Conservation (phyloP, 2,888 invertebrate species). For the Cheilosia impressa region DNA sequence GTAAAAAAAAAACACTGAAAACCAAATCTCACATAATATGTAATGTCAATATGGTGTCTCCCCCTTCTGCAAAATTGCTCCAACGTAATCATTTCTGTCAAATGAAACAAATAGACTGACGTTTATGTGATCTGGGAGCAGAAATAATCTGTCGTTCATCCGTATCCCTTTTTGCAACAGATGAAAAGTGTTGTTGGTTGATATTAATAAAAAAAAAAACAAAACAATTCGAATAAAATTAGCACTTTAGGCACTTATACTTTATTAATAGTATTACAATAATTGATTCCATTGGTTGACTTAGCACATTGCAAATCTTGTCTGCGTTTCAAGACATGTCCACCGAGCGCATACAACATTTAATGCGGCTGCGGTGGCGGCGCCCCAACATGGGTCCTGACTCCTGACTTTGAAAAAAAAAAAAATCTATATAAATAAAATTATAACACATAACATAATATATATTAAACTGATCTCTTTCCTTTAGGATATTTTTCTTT, state of each 20-base stretch:
- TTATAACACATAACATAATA: slow-evolving; percentile 61
- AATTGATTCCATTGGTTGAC: slow-evolving; percentile 57
- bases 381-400: slow-evolving; percentile 13
- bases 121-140: too few species aligned
- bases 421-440: slow-evolving; percentile 61
- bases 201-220: background rate
- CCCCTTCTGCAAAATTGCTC: too few species aligned
- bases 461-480: slow-evolving; percentile 56
- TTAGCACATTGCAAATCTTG: slow-evolving; percentile 60
- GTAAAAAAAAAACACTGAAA: too few species aligned
- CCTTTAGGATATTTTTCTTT: slow-evolving; percentile 11
- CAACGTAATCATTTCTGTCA: too few species aligned
- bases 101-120: too few species aligned
- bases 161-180: too few species aligned
- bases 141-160: too few species aligned
- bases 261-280: slow-evolving; percentile 65
- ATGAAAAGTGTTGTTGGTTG: too few species aligned
- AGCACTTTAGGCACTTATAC: slow-evolving; percentile 56
- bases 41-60: too few species aligned
- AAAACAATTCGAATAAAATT: slow-evolving; percentile 31
- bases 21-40: too few species aligned
- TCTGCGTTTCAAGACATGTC: slow-evolving; percentile 22
- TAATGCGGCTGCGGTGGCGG: background rate
- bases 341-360: background rate
- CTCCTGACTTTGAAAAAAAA: background rate